Percentiles rank a stretch among this genome's conserved stretches.
phyloP scores from a whole-genome alignment of 2,888 invertebrate genomes.

The Lasioglossum leucozonium region DNA sequence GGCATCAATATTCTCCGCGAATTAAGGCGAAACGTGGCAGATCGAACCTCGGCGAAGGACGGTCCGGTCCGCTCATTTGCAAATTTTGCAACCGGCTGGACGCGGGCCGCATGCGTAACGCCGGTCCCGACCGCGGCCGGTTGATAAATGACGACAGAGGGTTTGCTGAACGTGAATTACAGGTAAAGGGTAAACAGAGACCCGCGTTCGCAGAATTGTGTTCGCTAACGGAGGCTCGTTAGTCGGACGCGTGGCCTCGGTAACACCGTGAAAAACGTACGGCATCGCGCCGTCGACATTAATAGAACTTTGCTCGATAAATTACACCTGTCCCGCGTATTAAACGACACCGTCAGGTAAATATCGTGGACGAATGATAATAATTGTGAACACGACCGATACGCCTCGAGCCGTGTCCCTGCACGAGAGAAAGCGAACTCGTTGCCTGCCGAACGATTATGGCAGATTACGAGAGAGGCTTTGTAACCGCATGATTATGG shows the following conservation, averaged over 20 bases:
- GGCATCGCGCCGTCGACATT: conserved; percentile 7
- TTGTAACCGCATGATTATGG: not conserved
- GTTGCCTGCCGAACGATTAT: not conserved
- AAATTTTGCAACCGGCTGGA: conserved; percentile 48
- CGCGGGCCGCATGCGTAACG: conserved; percentile 30
- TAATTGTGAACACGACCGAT: conserved; percentile 17
- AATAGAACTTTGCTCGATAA: conserved; percentile 44
- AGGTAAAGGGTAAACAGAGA: conserved; percentile 58
- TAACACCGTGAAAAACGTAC: conserved; percentile 37
- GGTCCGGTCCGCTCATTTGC: conserved; percentile 12
- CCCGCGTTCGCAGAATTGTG: not conserved
- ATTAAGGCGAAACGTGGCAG: conserved; percentile 5
- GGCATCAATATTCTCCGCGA: not conserved
- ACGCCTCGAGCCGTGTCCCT: not conserved
- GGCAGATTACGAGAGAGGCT: not conserved
- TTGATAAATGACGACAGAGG: conserved; percentile 48
- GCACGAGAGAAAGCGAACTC: conserved; percentile 2
- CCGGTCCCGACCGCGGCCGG: not conserved
- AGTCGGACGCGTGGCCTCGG: conserved; percentile 7
- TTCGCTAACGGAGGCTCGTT: conserved; percentile 29
- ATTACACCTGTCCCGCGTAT: conserved; percentile 35
- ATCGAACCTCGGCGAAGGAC: conserved; percentile 18
- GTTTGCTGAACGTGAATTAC: conserved; percentile 46
- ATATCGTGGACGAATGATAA: conserved; percentile 26
- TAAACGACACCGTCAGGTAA: conserved; percentile 5